phyloP scores from a whole-genome alignment of 2,797 vertebrate genomes.

The Smutsia temminckii region DNA sequence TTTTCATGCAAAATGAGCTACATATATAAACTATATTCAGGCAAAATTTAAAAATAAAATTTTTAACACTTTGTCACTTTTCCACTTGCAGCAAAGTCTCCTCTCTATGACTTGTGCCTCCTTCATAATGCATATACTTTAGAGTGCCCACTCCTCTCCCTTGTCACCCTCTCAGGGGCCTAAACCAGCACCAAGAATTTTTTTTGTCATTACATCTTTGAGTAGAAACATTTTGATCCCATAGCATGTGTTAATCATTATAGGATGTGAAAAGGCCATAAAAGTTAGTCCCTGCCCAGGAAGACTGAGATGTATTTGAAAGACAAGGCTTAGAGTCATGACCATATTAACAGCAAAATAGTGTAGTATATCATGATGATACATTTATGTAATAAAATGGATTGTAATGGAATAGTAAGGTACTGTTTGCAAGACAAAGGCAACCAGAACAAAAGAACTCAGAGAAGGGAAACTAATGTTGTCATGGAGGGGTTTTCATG shows the following conservation, averaged over 20 bases:
- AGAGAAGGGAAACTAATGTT: background rate
- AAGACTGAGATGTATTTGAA: background rate
- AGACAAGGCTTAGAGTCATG: background rate
- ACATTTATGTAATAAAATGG: background rate
- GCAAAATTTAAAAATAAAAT: background rate
- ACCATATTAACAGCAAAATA: background rate
- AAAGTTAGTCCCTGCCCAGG: background rate
- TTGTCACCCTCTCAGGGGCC: no score
- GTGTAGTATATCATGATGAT: background rate
- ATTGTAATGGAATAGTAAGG: background rate
- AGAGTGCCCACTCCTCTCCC: background rate
- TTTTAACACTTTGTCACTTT: background rate
- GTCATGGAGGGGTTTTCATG: background rate
- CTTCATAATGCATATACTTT: accelerated
- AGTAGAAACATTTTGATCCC: background rate
- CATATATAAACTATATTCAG: background rate
- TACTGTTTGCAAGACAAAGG: background rate
- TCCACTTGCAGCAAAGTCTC: background rate
- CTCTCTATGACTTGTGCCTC: background rate
- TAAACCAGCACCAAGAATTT: background rate
- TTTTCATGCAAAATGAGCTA: background rate
- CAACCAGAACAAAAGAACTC: background rate
- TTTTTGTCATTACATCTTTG: background rate
- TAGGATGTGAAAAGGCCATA: accelerated
- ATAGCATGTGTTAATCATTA: background rate